A percentile compares a stretch with the other conserved stretches of the same genome.
Conservation (phyloP, 2,888 invertebrate species). For the Clepsis dumicolana region DNA sequence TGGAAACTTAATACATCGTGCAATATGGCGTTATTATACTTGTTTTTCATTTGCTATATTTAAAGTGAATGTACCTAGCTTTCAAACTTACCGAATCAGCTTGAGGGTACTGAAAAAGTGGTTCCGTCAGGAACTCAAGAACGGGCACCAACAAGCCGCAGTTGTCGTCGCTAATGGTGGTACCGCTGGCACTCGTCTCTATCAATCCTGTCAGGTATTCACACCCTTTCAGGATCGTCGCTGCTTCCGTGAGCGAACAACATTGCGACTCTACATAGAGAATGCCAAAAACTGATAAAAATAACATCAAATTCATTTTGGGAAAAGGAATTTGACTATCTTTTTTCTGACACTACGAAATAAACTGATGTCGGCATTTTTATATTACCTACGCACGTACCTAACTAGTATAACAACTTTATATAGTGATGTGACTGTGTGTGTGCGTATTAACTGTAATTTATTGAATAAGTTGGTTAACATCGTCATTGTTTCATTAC, state of each 20-base stretch:
- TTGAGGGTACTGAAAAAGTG: background rate
- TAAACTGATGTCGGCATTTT: background rate
- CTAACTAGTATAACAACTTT: too few relatives aligned
- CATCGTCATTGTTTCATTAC: too few relatives aligned
- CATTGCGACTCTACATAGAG: background rate
- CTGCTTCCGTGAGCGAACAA: background rate
- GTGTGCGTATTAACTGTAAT: too few relatives aligned
- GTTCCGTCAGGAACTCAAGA: background rate
- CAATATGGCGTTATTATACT: too few relatives aligned
- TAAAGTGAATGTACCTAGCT: background rate
- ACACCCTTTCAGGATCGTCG: background rate
- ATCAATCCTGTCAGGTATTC: background rate
- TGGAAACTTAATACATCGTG: too few relatives aligned
- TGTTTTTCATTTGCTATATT: background rate
- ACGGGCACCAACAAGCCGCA: background rate
- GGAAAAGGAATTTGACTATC: background rate
- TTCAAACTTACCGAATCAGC: background rate
- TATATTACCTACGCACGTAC: background rate
- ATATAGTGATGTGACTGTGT: too few relatives aligned
- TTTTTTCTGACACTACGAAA: background rate
- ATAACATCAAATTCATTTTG: background rate
- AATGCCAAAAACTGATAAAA: background rate
- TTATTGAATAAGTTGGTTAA: too few relatives aligned
- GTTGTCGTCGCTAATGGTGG: background rate
- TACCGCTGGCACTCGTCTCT: background rate